Base-by-base conservation (phyloP, 2,113 vertebrate species). In the Amphiprion ocellaris region DNA sequence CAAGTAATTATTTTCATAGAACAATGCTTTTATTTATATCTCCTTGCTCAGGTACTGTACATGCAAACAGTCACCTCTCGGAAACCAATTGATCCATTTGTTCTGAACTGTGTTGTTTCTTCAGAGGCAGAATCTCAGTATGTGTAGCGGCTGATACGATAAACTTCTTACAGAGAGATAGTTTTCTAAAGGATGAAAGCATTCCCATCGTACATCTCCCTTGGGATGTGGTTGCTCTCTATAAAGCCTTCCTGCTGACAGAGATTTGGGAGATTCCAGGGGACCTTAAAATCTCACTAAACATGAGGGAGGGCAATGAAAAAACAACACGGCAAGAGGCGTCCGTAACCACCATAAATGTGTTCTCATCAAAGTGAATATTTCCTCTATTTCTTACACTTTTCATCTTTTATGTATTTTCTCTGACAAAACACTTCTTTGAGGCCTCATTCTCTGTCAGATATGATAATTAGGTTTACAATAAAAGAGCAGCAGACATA, bases 371-470 rank as follows among this genome's bases (percentile, higher is more conserved):
- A 93, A 93, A 94, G 92, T 61, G 59, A 86, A 82, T 61, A 77
- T 82, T 81, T 88, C 79, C 68, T 69, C 41, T 39, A 16, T 55
- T 68, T 55, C 67, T 70, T 12, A 0, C 62, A 41, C 72, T 88
- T 87, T 86, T 91, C 76, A 85, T 92, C 83, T 91, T 87, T 89
- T 80, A 89, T 91, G 74, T 73, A 85, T 91, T 85, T 88, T 69
- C 69, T 82, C 50, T 65, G 69, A 82, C 75, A 87, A 92, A 83
- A 81, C 70, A 33, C 16, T 30, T 74, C 81, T 82, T 81, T 81
- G 75, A 85, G 64, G 72, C 41, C 69, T 75, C 47, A 14, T 77
- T 37, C 65, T 82, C 49, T 73, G 62, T 84, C 82, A 89, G 81
- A 89, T 86, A 79, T 47, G 82, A 91, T 92, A 89, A 92, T 92